Evolutionary conservation across 1,140 invertebrate genomes (phyloP).

Genomic region (Eueides isabella): DNA sequence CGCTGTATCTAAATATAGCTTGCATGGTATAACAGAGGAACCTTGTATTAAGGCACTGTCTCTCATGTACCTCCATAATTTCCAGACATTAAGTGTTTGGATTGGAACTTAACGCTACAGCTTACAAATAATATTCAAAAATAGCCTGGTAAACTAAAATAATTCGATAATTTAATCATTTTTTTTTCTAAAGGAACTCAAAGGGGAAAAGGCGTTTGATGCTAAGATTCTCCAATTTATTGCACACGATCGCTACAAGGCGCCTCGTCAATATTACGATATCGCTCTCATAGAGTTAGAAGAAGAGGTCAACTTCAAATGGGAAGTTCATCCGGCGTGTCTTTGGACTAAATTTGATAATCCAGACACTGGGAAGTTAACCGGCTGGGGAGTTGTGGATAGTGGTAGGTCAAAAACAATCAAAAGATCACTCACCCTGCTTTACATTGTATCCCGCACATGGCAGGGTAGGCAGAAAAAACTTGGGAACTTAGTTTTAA

Average conservation of each 20-base stretch:
- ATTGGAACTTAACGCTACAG: no score
- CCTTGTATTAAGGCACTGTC: no score
- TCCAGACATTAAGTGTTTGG: no score
- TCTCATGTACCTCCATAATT: no score
- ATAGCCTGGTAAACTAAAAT: no score
- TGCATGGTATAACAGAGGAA: no score
- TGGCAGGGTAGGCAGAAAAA: no score
- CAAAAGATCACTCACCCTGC: background rate
- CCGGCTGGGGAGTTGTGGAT: constrained; percentile 42
- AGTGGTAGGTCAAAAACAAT: constrained; percentile 24
- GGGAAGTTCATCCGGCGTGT: constrained; percentile 32
- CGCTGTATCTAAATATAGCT: no score
- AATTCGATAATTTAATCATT: background rate
- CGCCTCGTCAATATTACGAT: constrained; percentile 36
- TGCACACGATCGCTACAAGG: constrained; percentile 22
- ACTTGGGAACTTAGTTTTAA: no score
- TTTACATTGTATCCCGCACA: background rate
- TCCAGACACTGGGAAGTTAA: constrained; percentile 18
- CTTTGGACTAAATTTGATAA: constrained; percentile 33
- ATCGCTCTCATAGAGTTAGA: constrained; percentile 34
- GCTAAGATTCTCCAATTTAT: constrained; percentile 30
- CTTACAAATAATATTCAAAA: no score
- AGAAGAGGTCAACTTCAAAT: constrained; percentile 18
- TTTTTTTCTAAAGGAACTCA: background rate
- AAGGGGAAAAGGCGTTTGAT: constrained; percentile 19